phyloP scores from a whole-genome alignment of 2,113 vertebrate genomes.

The Aegithalos caudatus region DNA sequence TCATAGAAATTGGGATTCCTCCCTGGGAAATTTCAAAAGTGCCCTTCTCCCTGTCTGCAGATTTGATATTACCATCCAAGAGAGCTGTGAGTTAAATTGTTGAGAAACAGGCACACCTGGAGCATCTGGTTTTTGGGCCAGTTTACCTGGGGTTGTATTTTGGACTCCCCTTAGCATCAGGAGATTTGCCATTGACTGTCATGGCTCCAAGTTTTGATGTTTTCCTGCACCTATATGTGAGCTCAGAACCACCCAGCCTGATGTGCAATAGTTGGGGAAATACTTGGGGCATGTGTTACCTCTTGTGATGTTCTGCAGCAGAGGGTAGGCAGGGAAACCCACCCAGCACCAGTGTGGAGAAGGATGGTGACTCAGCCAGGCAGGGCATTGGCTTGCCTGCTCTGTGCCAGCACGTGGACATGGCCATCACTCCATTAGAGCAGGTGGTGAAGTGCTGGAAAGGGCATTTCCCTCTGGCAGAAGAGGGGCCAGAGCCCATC shows the following conservation, averaged over 20 bases:
- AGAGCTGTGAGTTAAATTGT: background rate
- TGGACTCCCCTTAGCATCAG: background rate
- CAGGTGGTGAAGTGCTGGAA: background rate
- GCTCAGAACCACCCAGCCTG: background rate
- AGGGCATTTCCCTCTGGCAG: background rate
- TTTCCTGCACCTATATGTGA: background rate
- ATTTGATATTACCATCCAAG: background rate
- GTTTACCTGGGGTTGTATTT: background rate
- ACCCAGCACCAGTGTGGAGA: background rate
- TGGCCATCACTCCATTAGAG: accelerated
- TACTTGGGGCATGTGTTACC: background rate
- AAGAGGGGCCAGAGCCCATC: background rate
- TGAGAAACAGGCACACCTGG: background rate
- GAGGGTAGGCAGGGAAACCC: background rate
- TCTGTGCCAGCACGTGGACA: accelerated
- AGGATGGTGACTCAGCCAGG: accelerated
- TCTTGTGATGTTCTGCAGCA: background rate
- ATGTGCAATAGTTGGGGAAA: background rate
- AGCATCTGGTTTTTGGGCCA: background rate
- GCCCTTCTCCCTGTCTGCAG: background rate
- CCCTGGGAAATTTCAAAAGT: background rate
- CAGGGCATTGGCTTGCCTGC: background rate
- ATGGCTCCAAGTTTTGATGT: background rate
- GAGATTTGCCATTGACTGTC: background rate
- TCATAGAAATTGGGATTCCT: background rate